Percentiles rank a stretch among this genome's conserved stretches.
These are phyloP conservation scores for Macrosteles quadrilineatus DNA, from an alignment of 1,140 invertebrate species.

Conservation along the genomic window DNA sequence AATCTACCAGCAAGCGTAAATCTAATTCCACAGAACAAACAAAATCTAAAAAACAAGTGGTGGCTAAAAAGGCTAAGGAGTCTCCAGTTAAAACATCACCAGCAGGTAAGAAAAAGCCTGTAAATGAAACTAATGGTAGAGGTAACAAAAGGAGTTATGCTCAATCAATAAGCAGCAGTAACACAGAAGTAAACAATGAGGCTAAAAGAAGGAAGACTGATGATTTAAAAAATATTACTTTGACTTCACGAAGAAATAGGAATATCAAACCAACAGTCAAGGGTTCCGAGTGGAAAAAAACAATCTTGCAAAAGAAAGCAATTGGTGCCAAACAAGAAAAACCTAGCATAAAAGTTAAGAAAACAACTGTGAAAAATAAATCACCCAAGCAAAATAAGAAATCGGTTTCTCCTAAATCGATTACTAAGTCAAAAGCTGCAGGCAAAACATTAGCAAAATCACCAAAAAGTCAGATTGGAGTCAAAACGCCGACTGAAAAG, in stretches of 20 bases:
- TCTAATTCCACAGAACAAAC: background rate
- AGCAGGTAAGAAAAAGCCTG: background rate
- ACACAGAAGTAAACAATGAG: background rate
- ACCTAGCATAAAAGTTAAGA: background rate
- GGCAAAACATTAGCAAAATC: background rate
- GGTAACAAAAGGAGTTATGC: constrained; percentile 3
- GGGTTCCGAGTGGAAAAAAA: background rate
- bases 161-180: background rate
- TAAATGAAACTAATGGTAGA: background rate
- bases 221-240: background rate
- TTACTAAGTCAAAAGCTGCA: background rate
- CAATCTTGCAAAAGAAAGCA: background rate
- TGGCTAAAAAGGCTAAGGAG: no score
- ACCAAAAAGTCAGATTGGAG: background rate
- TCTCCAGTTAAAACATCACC: no score
- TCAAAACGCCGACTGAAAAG: background rate
- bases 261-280: background rate
- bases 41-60: background rate
- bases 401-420: background rate
- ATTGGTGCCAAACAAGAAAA: background rate
- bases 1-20: background rate
- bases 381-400: background rate
- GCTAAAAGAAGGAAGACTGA: background rate
- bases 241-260: background rate
- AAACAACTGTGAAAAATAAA: background rate